Conservation (phyloP, 2,113 vertebrate species). For the Microcebus griseorufus region DNA sequence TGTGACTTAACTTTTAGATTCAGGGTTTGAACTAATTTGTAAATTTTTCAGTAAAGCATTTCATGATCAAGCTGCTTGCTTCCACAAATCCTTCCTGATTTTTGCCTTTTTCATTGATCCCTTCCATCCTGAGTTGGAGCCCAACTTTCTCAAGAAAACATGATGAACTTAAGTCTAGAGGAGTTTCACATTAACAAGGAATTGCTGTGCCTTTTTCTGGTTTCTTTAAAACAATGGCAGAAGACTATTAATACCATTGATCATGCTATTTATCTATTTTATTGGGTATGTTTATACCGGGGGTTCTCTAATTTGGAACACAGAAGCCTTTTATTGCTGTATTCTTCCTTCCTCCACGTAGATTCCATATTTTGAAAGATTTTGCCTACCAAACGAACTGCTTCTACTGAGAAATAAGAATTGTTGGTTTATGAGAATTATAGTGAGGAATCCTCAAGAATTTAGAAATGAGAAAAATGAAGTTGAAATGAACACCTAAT, state of each 20-base stretch:
- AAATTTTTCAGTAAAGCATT: neutral
- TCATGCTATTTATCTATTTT: neutral
- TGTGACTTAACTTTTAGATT: neutral
- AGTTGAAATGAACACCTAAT: neutral
- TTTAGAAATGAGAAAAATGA: neutral
- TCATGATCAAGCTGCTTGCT: neutral
- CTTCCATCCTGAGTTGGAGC: neutral
- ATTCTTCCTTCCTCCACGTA: neutral
- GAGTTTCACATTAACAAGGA: neutral
- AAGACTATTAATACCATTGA: neutral
- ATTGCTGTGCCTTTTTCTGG: neutral
- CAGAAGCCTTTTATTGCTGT: neutral
- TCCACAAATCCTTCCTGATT: neutral
- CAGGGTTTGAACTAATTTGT: neutral
- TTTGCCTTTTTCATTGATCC: neutral
- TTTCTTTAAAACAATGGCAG: neutral
- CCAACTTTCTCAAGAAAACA: neutral
- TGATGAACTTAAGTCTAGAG: neutral
- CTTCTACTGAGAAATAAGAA: neutral
- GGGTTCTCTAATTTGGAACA: neutral
- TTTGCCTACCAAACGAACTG: too few species aligned
- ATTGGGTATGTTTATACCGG: neutral
- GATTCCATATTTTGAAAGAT: neutral
- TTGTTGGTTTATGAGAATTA: neutral
- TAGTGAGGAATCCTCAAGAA: neutral